Base-by-base conservation (phyloP, 2,888 invertebrate genomes). In the Bursaphelenchus okinawaensis region DNA sequence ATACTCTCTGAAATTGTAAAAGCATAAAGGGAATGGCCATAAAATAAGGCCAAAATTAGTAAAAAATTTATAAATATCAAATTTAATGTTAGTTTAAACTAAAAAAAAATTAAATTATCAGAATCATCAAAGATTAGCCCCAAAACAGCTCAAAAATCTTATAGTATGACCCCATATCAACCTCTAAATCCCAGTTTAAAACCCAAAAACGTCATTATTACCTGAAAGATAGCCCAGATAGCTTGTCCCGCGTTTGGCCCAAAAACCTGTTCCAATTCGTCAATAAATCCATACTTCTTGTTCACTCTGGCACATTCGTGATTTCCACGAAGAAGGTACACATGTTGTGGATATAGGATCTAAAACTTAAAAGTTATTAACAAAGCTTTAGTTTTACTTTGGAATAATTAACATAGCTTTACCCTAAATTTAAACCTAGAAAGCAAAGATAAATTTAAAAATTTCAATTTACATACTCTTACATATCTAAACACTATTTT, bases 261-360 rank as follows among this genome's bases (percentile, higher is more conserved):
- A 50, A 71, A 65, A 7, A 62, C 40, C 22, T 19, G 19, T 24
- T 69, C 24, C 28, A 70, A 71, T 54, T 75, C 75, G 6, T 72
- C 70, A 54, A 66, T 68, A 63, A 76, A 76, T 7, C 76, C 76
- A 56, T 76, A 75, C 40, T 66, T 67, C 56, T 68, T 69, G 62
- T 74, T 75, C 56, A 76, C 72, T 40, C 76, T 63, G 3, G 71
- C 71, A 27, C 73, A 73, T 62, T 76, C 75, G 62, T 76, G 76
- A 57, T 76, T 76, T 12, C 76, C 76, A 2, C 76, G 73, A 1
- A 76, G 64, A 24, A 75, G 63, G 24, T 63, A 68, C 29, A 74
- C 66, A 28, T 68, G 55, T 22, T 73, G 62, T 9, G 74, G 73
- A 52, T 75, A 75, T 27, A 62, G 64, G 6, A 72, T 67, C 64